Evolutionary conservation across 1,140 invertebrate genomes (phyloP).

Genomic region (Drosophila willistoni): DNA sequence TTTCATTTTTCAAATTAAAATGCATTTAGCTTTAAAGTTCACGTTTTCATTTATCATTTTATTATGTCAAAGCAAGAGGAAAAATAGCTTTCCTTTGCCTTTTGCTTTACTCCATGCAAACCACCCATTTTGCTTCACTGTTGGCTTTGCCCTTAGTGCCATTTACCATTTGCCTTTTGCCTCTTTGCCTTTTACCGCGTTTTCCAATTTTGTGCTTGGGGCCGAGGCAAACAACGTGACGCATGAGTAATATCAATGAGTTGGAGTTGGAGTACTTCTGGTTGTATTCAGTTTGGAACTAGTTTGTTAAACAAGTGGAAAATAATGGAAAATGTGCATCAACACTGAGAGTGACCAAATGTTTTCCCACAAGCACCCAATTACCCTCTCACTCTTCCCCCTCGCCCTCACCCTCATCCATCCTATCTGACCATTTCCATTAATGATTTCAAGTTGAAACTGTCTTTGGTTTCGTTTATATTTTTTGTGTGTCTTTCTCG

Average conservation of each 20-base stretch:
- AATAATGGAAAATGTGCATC: conserved; percentile 10
- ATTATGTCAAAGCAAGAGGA: conserved; percentile 40
- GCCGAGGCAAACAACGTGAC: conserved; percentile 39
- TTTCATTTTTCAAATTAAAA: conserved; percentile 58
- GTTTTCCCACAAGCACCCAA: not conserved
- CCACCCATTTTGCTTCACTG: not conserved
- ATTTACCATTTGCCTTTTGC: conserved; percentile 16
- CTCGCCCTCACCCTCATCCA: too few species aligned
- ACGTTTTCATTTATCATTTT: conserved; percentile 71
- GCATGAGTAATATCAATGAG: conserved; percentile 62
- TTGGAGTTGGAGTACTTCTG: conserved; percentile 40
- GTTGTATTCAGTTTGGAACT: conserved; percentile 21
- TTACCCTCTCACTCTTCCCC: not conserved
- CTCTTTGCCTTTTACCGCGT: conserved; percentile 30
- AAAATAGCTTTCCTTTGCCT: conserved; percentile 10
- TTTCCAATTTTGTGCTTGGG: conserved; percentile 41
- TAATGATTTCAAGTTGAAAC: conserved; percentile 42
- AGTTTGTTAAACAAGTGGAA: conserved; percentile 34
- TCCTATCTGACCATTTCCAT: conserved; percentile 18
- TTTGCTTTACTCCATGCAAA: not conserved
- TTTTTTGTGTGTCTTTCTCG: conserved; percentile 33
- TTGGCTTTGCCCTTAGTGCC: not conserved
- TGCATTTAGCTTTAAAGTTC: conserved; percentile 53
- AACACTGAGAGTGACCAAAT: conserved; percentile 15
- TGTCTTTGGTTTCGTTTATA: conserved; percentile 18